These are phyloP conservation scores for Drosophila ficusphila DNA, from an alignment of 1,140 invertebrate genomes.

Conservation along the genomic window DNA sequence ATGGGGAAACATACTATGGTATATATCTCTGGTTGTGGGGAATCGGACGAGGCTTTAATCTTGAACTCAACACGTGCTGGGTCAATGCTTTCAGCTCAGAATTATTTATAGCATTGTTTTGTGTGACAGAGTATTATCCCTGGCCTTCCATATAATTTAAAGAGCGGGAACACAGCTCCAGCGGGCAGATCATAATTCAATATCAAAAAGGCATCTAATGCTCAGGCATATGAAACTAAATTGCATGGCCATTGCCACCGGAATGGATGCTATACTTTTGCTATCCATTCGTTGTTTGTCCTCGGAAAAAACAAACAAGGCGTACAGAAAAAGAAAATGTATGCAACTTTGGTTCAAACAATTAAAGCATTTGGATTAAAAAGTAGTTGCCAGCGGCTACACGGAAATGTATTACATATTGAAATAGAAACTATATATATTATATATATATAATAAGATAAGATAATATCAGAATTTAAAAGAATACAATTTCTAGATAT, in stretches of 20 bases:
- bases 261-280: conserved; percentile 40
- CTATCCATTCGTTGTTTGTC: conserved; percentile 31
- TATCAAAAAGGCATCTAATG: conserved; percentile 71
- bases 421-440: no score
- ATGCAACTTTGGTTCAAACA: background rate
- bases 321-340: background rate
- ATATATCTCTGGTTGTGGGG: conserved; percentile 3
- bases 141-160: conserved; percentile 61
- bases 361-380: no score
- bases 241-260: conserved; percentile 57
- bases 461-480: no score
- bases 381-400: no score
- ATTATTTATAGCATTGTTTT: conserved; percentile 62
- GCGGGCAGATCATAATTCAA: conserved; percentile 72
- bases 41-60: conserved; percentile 29
- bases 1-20: conserved; percentile 14
- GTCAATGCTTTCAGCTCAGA: conserved; percentile 52
- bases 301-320: conserved; percentile 54
- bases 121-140: conserved; percentile 40
- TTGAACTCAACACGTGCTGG: conserved; percentile 51
- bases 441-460: no score
- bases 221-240: conserved; percentile 74
- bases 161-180: conserved; percentile 53
- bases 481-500: no score
- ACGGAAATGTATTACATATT: no score